Evolutionary conservation across 1,140 invertebrate genomes (phyloP).

Genomic region (Colletes gigas): DNA sequence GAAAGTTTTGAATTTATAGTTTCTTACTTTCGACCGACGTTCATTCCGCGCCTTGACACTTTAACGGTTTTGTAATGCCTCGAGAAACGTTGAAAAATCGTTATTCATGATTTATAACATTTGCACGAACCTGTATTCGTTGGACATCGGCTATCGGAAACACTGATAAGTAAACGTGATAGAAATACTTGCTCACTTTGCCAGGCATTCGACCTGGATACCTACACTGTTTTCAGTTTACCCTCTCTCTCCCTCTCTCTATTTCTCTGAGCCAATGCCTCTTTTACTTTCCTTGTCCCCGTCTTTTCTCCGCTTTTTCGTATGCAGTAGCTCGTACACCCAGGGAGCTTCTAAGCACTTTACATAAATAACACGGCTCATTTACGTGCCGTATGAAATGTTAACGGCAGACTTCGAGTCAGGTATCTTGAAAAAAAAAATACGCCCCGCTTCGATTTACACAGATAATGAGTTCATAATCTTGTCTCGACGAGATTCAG

Average conservation of each 20-base stretch:
- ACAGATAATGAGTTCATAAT: not conserved
- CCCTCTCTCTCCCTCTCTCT: constrained; percentile 5
- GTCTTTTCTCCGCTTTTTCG: constrained; percentile 15
- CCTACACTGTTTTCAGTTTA: constrained; percentile 34
- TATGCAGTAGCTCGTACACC: constrained; percentile 1
- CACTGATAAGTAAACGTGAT: constrained; percentile 39
- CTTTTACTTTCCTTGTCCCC: constrained; percentile 6
- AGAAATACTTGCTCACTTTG: constrained; percentile 27
- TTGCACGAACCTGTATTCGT: constrained; percentile 6
- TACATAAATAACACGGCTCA: constrained; percentile 31
- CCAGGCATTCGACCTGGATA: constrained; percentile 41
- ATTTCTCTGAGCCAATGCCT: constrained; percentile 12
- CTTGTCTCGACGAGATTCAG: not conserved
- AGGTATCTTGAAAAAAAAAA: not conserved
- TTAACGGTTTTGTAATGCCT: not conserved
- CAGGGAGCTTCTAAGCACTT: constrained; percentile 26
- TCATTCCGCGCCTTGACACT: too few relatives aligned
- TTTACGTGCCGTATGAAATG: constrained; percentile 27
- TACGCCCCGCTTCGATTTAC: not conserved
- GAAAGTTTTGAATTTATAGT: too few relatives aligned
- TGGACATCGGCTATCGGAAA: not conserved
- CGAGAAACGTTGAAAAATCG: not conserved
- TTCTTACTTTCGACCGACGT: not conserved
- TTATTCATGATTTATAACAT: constrained; percentile 4
- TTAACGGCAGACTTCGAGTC: constrained; percentile 14